Percentiles rank a stretch among this genome's conserved stretches.
These are phyloP conservation scores for Dicentrarchus labrax DNA, from an alignment of 2,113 vertebrate genomes.

Conservation along the genomic window DNA sequence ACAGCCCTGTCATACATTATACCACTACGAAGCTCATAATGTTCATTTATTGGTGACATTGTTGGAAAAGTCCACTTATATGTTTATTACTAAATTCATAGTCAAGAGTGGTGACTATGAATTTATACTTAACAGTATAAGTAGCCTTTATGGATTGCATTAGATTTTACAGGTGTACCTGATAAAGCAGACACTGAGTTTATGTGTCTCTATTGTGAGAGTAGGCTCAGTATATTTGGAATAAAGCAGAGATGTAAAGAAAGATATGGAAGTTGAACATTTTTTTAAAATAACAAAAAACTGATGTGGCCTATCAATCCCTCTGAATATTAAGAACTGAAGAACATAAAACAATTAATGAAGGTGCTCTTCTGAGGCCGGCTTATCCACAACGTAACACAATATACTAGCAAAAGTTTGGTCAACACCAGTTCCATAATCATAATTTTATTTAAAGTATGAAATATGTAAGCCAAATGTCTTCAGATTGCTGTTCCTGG, in stretches of 20 bases:
- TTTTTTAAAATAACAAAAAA: background rate
- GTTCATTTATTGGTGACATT: too few relatives aligned
- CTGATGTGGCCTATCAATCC: too few relatives aligned
- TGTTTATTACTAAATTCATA: too few relatives aligned
- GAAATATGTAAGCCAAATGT: background rate
- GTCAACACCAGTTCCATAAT: background rate
- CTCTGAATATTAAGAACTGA: background rate
- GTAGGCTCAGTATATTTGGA: background rate
- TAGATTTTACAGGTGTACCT: background rate
- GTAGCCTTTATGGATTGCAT: too few relatives aligned
- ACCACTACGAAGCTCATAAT: too few relatives aligned
- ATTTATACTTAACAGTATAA: too few relatives aligned
- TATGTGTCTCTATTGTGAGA: too few relatives aligned
- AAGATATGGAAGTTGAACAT: background rate
- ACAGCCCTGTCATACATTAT: too few relatives aligned
- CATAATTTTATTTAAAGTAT: background rate
- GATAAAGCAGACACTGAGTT: background rate
- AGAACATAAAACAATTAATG: background rate
- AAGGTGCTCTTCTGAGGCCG: background rate
- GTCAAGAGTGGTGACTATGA: too few relatives aligned
- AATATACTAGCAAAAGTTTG: background rate
- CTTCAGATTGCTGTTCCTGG: background rate
- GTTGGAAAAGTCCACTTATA: too few relatives aligned
- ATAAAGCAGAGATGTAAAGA: background rate
- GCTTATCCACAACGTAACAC: background rate